Evolutionary conservation across 2,113 vertebrate species (phyloP).

Genomic region (Anoplopoma fimbria): DNA sequence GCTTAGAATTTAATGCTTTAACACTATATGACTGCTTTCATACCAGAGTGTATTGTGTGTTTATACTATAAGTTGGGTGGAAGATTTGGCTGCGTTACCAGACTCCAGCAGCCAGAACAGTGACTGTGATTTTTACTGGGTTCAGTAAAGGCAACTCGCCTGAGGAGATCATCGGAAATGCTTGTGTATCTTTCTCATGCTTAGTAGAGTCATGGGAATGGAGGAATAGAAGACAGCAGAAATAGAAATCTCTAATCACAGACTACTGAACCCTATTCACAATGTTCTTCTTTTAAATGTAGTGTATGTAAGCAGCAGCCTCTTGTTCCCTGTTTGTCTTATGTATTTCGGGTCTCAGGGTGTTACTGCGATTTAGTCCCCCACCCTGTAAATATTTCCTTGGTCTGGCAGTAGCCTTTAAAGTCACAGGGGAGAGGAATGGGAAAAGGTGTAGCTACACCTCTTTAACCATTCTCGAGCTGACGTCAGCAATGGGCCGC

Average conservation of each 20-base stretch:
- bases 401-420: slow-evolving; percentile 61
- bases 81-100: slow-evolving; percentile 11
- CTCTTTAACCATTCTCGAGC: slow-evolving; percentile 54
- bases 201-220: slow-evolving; percentile 17
- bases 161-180: slow-evolving; percentile 22
- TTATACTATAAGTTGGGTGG: not conserved
- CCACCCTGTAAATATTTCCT: slow-evolving; percentile 78
- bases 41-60: slow-evolving; percentile 19
- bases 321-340: slow-evolving; percentile 53
- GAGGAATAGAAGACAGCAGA: slow-evolving; percentile 12
- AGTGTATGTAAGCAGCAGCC: slow-evolving; percentile 32
- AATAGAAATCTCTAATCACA: slow-evolving; percentile 28
- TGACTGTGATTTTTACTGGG: slow-evolving; percentile 38
- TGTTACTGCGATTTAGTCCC: slow-evolving; percentile 51
- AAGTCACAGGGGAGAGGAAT: slow-evolving; percentile 65
- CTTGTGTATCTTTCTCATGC: slow-evolving; percentile 31
- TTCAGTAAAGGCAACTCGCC: slow-evolving; percentile 29
- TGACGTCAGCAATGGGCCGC: slow-evolving; percentile 57
- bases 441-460: slow-evolving; percentile 65
- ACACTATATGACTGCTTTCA: not conserved
- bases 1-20: not conserved
- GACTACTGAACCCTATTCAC: slow-evolving; percentile 22
- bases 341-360: slow-evolving; percentile 57
- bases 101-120: slow-evolving; percentile 26
- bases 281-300: slow-evolving; percentile 22